Evolutionary conservation across 2,113 vertebrate species (phyloP).

Genomic region (Pelobates fuscus): DNA sequence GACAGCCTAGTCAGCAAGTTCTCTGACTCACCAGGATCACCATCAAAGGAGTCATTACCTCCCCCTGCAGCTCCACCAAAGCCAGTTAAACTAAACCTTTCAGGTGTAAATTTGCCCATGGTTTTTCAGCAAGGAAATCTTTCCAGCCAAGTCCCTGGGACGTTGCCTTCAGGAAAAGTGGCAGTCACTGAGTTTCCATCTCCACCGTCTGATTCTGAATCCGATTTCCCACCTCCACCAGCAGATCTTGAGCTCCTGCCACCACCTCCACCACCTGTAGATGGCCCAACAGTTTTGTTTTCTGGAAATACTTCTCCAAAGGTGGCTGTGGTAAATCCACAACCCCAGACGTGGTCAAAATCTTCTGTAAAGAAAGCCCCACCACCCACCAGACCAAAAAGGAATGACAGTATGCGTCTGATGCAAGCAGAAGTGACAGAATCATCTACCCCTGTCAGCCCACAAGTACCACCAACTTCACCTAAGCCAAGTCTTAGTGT

Average conservation of each 20-base stretch:
- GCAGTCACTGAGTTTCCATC: constrained; percentile 79
- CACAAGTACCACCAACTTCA: constrained; percentile 84
- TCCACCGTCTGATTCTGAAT: constrained; percentile 83
- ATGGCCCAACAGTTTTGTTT: constrained; percentile 71
- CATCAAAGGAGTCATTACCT: constrained; percentile 71
- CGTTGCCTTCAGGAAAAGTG: constrained; percentile 66
- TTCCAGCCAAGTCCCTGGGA: constrained; percentile 46
- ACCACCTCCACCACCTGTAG: constrained; percentile 78
- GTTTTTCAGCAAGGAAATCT: constrained; percentile 73
- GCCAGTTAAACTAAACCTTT: constrained; percentile 89
- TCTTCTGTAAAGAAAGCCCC: constrained; percentile 84
- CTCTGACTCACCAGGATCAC: constrained; percentile 68
- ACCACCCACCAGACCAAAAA: constrained; percentile 79
- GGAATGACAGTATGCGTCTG: constrained; percentile 81
- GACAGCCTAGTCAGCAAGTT: constrained; percentile 90
- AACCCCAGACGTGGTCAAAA: constrained; percentile 86
- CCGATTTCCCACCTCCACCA: constrained; percentile 84
- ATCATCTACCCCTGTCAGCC: constrained; percentile 55
- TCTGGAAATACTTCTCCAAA: constrained; percentile 72
- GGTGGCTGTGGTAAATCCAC: constrained; percentile 91
- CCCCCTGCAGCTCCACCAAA: constrained; percentile 88
- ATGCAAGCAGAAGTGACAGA: constrained; percentile 67
- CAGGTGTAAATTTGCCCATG: constrained; percentile 76
- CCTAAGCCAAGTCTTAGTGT: constrained; percentile 85
- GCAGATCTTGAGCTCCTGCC: constrained; percentile 77